Conservation (phyloP, 2,797 vertebrate genomes). For the Pyrocephalus nanus region DNA sequence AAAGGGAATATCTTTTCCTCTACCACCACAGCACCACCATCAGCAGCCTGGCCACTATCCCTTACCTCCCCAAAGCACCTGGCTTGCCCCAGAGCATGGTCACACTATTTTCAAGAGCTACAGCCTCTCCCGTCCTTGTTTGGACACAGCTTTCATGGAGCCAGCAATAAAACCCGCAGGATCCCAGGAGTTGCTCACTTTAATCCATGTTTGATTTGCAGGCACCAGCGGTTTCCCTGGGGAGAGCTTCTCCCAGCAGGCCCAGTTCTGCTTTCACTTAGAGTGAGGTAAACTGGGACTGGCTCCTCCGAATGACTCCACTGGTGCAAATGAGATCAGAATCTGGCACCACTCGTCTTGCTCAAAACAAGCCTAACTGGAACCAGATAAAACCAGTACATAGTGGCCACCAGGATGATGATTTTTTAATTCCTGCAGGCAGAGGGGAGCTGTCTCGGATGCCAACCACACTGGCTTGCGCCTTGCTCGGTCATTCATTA, state of each 20-base stretch:
- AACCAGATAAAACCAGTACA: slow-evolving; percentile 53
- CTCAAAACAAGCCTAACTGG: slow-evolving; percentile 63
- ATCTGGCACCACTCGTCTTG: slow-evolving; percentile 44
- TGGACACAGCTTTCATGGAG: neutral
- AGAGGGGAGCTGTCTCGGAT: neutral
- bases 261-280: slow-evolving; percentile 28
- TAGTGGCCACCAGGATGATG: slow-evolving; percentile 28
- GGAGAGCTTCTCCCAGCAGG: slow-evolving; percentile 4
- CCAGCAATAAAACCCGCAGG: neutral
- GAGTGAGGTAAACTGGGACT: slow-evolving; percentile 57
- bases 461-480: neutral
- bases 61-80: neutral
- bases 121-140: neutral
- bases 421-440: neutral
- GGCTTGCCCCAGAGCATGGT: neutral
- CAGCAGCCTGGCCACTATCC: accelerated
- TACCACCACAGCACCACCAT: accelerated
- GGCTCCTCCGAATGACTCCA: slow-evolving; percentile 48
- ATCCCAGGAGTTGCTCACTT: neutral
- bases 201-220: accelerated
- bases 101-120: accelerated
- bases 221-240: neutral
- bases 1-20: neutral
- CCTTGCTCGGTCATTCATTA: neutral
- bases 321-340: slow-evolving; percentile 67